phyloP scores from a whole-genome alignment of 2,888 invertebrate genomes.

The Chaetogeoica ovagalla region DNA sequence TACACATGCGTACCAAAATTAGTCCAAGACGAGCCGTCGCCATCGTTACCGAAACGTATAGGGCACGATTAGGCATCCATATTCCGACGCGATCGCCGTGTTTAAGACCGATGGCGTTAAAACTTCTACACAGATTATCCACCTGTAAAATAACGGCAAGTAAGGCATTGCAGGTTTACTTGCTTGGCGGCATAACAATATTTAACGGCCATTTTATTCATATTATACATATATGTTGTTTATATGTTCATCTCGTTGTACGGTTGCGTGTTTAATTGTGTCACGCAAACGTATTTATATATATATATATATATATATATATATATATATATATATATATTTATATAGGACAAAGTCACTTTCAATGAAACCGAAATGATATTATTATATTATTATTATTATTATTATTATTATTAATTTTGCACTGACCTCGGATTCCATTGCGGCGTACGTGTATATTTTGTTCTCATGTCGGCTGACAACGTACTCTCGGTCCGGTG shows the following conservation, averaged over 20 bases:
- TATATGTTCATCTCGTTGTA: too few relatives aligned
- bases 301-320: too few relatives aligned
- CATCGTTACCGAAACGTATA: slow-evolving; percentile 74
- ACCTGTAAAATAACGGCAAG: slow-evolving; percentile 65
- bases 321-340: too few relatives aligned
- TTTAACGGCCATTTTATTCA: too few relatives aligned
- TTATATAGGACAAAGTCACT: background rate
- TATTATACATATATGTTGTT: too few relatives aligned
- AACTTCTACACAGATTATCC: slow-evolving; percentile 72
- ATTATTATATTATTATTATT: too few relatives aligned
- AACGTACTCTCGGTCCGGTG: slow-evolving; percentile 21
- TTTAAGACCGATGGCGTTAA: slow-evolving; percentile 70
- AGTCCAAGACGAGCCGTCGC: slow-evolving; percentile 75
- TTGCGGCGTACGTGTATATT: slow-evolving; percentile 16
- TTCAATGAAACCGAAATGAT: background rate
- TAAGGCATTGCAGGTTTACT: too few relatives aligned
- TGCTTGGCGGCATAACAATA: too few relatives aligned
- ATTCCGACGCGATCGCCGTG: slow-evolving; percentile 76
- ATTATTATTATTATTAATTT: too few relatives aligned
- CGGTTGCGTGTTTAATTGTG: background rate
- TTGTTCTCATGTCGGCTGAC: slow-evolving; percentile 41
- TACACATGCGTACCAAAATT: slow-evolving; percentile 64
- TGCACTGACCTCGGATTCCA: slow-evolving; percentile 16
- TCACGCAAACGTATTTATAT: background rate
- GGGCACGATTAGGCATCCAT: slow-evolving; percentile 76